phyloP scores from a whole-genome alignment of 30 jellyfish, hydroid and myxozoan species.

The Aurelia aurita complex sp. Pacific region DNA sequence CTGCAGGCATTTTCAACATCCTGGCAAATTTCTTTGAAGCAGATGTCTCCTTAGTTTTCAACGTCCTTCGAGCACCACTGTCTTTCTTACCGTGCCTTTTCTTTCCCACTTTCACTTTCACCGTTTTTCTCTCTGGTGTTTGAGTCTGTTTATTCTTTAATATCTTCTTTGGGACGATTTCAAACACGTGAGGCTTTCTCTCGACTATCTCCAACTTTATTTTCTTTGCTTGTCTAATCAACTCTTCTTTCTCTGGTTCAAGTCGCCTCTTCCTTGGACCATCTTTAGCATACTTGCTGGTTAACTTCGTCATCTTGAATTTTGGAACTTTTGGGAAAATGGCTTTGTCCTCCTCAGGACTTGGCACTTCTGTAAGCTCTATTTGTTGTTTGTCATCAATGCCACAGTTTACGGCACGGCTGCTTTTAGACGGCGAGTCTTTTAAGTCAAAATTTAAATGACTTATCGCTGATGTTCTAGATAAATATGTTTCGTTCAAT shows the following conservation, averaged over 20 bases:
- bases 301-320: background rate
- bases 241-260: conserved; percentile 13
- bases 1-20: conserved; percentile 21
- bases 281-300: background rate
- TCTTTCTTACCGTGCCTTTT: conserved; percentile 7
- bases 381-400: background rate
- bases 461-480: background rate
- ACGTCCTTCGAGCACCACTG: background rate
- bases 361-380: background rate
- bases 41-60: conserved; percentile 32
- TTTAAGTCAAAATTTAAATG: background rate
- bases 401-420: background rate
- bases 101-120: conserved; percentile 11
- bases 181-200: conserved; percentile 41
- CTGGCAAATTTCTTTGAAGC: conserved; percentile 49
- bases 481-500: background rate
- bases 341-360: background rate
- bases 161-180: conserved; percentile 35
- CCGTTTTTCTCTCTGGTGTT: conserved; percentile 49
- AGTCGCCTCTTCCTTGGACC: conserved; percentile 28
- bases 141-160: conserved; percentile 61
- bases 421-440: background rate
- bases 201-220: conserved; percentile 33
- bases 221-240: conserved; percentile 38
- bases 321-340: background rate